Evolutionary conservation across 1,140 invertebrate species (phyloP).

Genomic region (Sarcophaga peregrina): DNA sequence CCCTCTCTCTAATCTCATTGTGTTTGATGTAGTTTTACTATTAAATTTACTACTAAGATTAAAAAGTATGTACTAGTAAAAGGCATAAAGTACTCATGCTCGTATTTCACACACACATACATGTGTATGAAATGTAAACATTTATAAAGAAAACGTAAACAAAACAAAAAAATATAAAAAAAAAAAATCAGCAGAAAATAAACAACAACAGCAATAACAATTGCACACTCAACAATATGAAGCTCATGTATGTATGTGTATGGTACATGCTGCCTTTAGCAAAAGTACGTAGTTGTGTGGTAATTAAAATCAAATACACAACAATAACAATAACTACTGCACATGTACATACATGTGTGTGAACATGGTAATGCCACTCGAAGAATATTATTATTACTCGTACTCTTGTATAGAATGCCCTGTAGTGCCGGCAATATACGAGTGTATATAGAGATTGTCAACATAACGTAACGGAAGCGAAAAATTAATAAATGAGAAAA

Average conservation of each 20-base stretch:
- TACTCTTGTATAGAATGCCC: not conserved
- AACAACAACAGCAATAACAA: not conserved
- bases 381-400: not conserved
- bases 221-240: no score
- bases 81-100: no score
- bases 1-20: no score
- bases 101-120: not conserved
- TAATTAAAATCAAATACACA: constrained; percentile 17
- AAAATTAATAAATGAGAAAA: not conserved
- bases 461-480: constrained; percentile 4
- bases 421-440: no score
- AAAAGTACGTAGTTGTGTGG: not conserved
- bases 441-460: not conserved
- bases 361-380: not conserved
- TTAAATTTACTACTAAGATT: no score
- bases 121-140: not conserved
- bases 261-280: no score
- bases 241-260: no score
- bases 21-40: no score
- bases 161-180: not conserved
- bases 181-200: not conserved
- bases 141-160: not conserved
- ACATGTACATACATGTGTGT: not conserved
- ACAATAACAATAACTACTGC: no score
- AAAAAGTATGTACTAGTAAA: no score